A percentile compares a stretch with the other conserved stretches of the same genome.
Conservation (phyloP, 2,113 vertebrate genomes). For the Tenebrosternarchus preto region DNA sequence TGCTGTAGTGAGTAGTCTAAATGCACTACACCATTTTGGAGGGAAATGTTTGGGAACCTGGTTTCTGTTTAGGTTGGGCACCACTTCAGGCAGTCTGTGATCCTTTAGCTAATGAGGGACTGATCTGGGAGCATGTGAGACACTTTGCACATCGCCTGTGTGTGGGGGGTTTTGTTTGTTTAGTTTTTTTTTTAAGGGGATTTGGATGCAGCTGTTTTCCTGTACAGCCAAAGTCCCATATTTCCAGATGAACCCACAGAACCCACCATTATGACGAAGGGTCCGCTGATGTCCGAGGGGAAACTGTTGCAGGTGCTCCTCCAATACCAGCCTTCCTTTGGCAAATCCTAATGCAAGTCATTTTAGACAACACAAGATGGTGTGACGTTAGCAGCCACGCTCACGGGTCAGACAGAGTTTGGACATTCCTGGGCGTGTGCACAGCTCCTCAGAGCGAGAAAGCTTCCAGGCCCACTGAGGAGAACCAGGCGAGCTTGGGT, state of each 20-base stretch:
- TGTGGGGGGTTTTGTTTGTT: too few species aligned
- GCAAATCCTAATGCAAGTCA: not conserved
- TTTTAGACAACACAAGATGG: not conserved
- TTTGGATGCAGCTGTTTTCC: constrained; percentile 1
- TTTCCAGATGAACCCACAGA: too few species aligned
- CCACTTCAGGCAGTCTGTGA: not conserved
- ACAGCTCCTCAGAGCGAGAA: not conserved
- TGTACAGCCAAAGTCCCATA: too few species aligned
- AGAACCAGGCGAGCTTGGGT: not conserved
- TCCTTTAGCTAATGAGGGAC: constrained; percentile 13
- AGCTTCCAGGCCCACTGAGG: not conserved
- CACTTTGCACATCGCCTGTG: not conserved
- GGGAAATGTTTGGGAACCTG: not conserved
- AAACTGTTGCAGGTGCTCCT: not conserved
- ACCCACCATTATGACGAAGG: not conserved
- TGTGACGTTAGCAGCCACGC: constrained; percentile 1
- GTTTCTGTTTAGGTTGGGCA: not conserved
- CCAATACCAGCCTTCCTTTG: not conserved
- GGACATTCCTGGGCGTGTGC: too few species aligned
- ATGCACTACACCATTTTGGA: not conserved
- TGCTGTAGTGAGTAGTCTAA: not conserved
- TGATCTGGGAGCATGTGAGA: constrained; percentile 15
- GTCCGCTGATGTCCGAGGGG: not conserved
- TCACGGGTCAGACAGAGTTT: not conserved
- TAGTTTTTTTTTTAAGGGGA: too few species aligned